Conservation (phyloP, 2,113 vertebrate species). For the Bubo scandiacus region DNA sequence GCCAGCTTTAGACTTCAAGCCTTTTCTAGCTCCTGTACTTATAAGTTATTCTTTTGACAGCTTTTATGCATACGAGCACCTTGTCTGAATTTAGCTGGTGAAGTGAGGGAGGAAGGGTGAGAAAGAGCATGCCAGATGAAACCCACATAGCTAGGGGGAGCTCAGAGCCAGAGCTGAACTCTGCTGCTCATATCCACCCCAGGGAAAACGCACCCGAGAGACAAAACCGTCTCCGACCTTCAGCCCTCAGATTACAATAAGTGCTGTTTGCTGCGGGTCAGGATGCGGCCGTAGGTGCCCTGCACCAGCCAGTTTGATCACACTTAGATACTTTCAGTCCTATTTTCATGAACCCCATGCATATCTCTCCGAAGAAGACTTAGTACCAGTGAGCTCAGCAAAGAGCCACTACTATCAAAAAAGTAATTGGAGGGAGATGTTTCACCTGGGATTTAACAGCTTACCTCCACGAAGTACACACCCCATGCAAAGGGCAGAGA, state of each 20-base stretch:
- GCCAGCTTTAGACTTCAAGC: neutral
- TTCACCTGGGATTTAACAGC: neutral
- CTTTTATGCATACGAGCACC: neutral
- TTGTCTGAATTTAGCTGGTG: neutral
- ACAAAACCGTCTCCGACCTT: neutral
- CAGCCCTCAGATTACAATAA: neutral
- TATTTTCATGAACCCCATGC: neutral
- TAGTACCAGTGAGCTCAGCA: neutral
- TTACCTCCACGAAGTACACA: neutral
- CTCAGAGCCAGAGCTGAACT: neutral
- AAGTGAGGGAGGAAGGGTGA: neutral
- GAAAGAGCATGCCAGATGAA: neutral
- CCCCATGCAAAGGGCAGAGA: neutral
- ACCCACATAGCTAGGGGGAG: accelerated
- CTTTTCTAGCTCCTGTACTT: neutral
- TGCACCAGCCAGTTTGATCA: neutral
- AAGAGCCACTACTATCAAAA: conserved; percentile 9
- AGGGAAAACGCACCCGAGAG: neutral
- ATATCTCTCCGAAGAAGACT: neutral
- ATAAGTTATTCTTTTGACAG: neutral
- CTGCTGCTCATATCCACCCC: neutral
- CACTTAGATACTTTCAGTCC: neutral
- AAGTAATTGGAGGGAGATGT: neutral
- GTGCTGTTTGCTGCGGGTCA: neutral
- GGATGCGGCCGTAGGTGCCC: neutral